Evolutionary conservation across 2,797 vertebrate genomes (phyloP), one percentile per base, ranked within the genome.

Genomic region (Acanthurus lineatus): DNA sequence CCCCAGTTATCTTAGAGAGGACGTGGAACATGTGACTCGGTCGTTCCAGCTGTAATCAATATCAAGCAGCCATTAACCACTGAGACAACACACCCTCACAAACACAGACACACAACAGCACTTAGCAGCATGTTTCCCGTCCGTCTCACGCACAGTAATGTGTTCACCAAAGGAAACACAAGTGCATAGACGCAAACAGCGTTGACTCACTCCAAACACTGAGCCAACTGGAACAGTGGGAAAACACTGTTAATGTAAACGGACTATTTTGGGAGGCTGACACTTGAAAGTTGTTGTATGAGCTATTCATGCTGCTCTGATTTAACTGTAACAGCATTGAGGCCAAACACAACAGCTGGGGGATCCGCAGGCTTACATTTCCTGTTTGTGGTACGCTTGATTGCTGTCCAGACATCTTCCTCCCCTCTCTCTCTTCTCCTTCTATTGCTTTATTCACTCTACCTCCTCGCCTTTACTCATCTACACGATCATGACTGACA

Each of bases 361-460:
- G 75, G 88, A 80, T 92, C 91, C 80, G 72, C 87, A 90, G 86
- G 87, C 86, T 74, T 76, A 80, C 88, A 84, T 81, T 93, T 94
- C 94, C 93, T 94, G 93, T 93, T 94, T 91, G 91, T 57, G 86
- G 85, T 79, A 38, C 15, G 67, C 87, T 78, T 92, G 92, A 94
- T 93, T 93, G 85, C 88, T 35, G 91, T 87, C 93, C 92, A 93
- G 92, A 90, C 89, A 38, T 91, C 86, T 90, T 92, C 92, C 88
- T 91, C 85, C 66, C 84, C 66, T 65, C 71, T 76, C 74, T 16
- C 40, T 61, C 44, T 72, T 42, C 67, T 71, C 40, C 16, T 42
- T 61, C 44, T 15, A 25, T 40, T 63, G 61, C 73, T 78, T 73
- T 66, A 9, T 69, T 73, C 68, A 9, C 72, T 75, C 73, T 53